phyloP scores from a whole-genome alignment of 2,797 vertebrate species.

The Chelidonichthys spinosus region DNA sequence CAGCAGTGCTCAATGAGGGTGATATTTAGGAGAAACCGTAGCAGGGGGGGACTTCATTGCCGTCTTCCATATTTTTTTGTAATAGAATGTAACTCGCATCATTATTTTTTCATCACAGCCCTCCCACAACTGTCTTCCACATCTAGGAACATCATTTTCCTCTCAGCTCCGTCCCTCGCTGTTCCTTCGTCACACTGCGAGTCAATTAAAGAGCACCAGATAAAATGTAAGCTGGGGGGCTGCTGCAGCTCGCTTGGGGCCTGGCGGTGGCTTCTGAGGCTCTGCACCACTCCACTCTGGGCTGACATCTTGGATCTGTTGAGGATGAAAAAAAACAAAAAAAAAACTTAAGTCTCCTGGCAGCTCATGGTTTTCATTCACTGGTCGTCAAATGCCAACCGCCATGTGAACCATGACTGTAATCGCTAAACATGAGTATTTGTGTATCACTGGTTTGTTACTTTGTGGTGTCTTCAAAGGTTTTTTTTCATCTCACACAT shows the following conservation, averaged over 20 bases:
- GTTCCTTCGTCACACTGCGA: conserved; percentile 54
- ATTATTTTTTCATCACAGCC: conserved; percentile 80
- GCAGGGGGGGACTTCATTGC: conserved; percentile 54
- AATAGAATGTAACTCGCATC: conserved; percentile 76
- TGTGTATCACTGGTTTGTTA: not conserved
- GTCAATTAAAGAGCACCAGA: conserved; percentile 75
- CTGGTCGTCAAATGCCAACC: not conserved
- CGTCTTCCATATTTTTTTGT: conserved; percentile 63
- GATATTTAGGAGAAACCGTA: conserved; percentile 66
- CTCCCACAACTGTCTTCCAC: conserved; percentile 72
- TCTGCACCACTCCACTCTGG: not conserved
- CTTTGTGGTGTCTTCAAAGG: not conserved
- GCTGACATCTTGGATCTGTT: conserved; percentile 17
- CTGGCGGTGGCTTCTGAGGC: conserved; percentile 21
- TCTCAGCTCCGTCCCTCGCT: conserved; percentile 48
- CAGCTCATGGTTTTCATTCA: not conserved
- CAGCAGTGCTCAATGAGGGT: conserved; percentile 48
- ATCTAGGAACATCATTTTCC: conserved; percentile 70
- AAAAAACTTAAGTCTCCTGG: conserved; percentile 6
- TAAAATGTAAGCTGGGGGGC: conserved; percentile 42
- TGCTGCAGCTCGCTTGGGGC: conserved; percentile 11
- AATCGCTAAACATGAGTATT: not conserved
- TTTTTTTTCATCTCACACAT: not conserved
- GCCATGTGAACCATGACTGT: not conserved
- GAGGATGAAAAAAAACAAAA: not conserved